Conservation (phyloP, 53 echinoderm and acorn worm species). For the Luidia sarsii region DNA sequence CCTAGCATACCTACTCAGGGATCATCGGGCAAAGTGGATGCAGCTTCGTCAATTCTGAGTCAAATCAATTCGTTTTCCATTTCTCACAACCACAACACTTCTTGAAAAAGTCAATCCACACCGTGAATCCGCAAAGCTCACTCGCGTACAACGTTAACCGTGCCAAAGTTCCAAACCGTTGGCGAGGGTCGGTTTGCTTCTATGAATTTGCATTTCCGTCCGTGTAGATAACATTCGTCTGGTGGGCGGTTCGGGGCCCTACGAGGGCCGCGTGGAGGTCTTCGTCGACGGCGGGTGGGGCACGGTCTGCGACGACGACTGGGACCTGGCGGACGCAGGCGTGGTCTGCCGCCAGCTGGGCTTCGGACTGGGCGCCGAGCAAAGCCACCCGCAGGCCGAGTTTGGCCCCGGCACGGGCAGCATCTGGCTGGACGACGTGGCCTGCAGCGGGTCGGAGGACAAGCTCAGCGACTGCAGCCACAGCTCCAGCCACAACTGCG, state of each 20-base stretch:
- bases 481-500: conserved; percentile 11
- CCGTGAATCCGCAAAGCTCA: too few species aligned
- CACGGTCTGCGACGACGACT: conserved; percentile 57
- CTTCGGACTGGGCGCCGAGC: conserved; percentile 17
- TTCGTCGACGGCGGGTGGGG: conserved; percentile 47
- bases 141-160: too few species aligned
- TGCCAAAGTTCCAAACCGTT: too few species aligned
- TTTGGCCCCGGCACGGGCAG: conserved; percentile 47
- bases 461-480: conserved; percentile 16
- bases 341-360: conserved; percentile 58
- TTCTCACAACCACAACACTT: too few species aligned
- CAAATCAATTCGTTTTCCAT: too few species aligned
- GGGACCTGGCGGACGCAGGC: conserved; percentile 39
- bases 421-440: conserved; percentile 50
- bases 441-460: conserved; percentile 24
- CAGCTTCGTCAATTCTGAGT: too few species aligned
- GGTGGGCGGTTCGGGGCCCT: conserved; percentile 25
- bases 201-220: background rate
- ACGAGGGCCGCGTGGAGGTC: conserved; percentile 48
- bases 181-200: too few species aligned
- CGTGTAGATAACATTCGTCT: conserved; percentile 36
- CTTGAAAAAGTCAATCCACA: too few species aligned
- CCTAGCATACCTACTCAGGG: too few species aligned
- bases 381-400: background rate
- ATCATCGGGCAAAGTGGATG: too few species aligned